These are phyloP conservation scores for Paramormyrops kingsleyae DNA, from an alignment of 2,113 vertebrate genomes.

Conservation along the genomic window DNA sequence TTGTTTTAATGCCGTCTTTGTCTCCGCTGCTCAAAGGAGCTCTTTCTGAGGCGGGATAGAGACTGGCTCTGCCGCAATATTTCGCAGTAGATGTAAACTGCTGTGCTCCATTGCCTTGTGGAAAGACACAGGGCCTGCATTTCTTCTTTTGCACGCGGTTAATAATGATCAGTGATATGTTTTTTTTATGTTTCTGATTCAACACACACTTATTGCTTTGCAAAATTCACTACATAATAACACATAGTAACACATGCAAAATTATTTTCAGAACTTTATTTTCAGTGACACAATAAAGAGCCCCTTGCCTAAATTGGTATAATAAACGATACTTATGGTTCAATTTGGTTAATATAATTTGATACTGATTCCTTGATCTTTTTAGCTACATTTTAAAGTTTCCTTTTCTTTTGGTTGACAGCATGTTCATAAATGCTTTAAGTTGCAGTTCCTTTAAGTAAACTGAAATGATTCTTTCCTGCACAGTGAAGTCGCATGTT, in stretches of 20 bases:
- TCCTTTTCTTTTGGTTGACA: background rate
- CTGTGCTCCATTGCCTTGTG: conserved; percentile 1
- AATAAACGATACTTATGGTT: background rate
- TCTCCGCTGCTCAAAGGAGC: conserved; percentile 19
- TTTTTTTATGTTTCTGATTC: background rate
- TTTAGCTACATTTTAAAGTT: background rate
- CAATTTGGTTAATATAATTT: background rate
- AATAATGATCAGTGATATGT: background rate
- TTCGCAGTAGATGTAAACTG: conserved; percentile 5
- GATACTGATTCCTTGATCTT: background rate
- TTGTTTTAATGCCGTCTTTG: conserved; percentile 23
- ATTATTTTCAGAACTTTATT: background rate
- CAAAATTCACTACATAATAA: background rate
- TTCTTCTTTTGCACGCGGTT: background rate
- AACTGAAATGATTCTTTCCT: background rate
- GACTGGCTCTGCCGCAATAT: conserved; percentile 10
- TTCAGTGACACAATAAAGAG: background rate
- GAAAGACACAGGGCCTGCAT: background rate
- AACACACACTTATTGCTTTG: background rate
- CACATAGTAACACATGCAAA: background rate
- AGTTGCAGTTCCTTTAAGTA: background rate
- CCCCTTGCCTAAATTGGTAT: background rate
- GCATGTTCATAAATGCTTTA: background rate
- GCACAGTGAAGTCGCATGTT: background rate
- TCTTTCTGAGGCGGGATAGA: conserved; percentile 4